Evolutionary conservation across 1,140 invertebrate genomes (phyloP).

Genomic region (Carposina sasakii): DNA sequence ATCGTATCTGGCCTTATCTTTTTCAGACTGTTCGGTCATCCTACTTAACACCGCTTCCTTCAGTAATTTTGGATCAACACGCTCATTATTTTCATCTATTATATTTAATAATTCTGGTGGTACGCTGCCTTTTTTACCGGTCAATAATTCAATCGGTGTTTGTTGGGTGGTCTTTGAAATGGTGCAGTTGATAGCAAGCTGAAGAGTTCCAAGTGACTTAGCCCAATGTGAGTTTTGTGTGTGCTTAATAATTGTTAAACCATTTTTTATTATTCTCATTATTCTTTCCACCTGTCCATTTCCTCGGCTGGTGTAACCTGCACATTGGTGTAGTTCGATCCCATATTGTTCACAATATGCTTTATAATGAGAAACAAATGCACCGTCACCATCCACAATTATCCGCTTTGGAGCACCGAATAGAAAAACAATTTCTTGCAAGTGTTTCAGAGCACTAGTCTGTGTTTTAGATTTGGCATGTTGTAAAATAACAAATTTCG

Average conservation of each 20-base stretch:
- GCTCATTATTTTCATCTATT: not conserved
- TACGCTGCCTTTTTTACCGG: not conserved
- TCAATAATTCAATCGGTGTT: not conserved
- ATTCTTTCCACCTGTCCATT: constrained; percentile 7
- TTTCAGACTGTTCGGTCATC: not conserved
- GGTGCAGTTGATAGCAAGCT: constrained; percentile 6
- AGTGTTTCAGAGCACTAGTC: constrained; percentile 15
- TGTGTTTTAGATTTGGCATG: constrained; percentile 10
- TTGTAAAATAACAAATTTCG: constrained; percentile 22
- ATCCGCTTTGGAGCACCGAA: not conserved
- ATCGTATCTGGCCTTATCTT: not conserved
- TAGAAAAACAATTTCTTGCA: constrained; percentile 9
- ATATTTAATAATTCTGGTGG: not conserved
- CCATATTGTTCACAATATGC: not conserved
- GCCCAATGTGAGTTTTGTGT: not conserved
- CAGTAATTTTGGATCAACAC: not conserved
- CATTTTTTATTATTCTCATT: not conserved
- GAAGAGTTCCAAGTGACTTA: not conserved
- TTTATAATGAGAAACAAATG: not conserved
- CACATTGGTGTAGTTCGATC: not conserved
- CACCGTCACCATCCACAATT: not conserved
- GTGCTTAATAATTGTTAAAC: not conserved
- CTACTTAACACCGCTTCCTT: not conserved
- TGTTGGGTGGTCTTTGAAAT: not conserved
- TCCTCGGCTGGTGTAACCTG: not conserved